Conservation (phyloP, 2,888 invertebrate species). For the Temnothorax unifasciatus region DNA sequence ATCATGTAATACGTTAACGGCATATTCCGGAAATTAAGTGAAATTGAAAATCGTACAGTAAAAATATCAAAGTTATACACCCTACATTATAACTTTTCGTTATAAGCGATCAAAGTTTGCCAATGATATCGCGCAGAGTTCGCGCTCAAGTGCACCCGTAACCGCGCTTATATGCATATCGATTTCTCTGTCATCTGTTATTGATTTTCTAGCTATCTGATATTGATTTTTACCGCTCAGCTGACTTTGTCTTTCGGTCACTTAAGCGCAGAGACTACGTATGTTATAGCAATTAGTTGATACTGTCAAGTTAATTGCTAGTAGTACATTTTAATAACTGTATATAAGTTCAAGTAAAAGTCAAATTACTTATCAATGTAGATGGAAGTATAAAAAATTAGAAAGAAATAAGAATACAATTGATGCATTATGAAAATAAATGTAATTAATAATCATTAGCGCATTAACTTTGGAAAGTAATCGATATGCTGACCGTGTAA, state of each 20-base stretch:
- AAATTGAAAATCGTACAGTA: background rate
- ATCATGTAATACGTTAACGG: background rate
- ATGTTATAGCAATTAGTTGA: background rate
- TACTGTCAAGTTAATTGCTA: background rate
- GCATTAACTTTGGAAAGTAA: background rate
- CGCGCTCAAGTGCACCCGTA: background rate
- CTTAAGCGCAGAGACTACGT: background rate
- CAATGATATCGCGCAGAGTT: background rate
- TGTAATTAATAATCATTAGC: background rate
- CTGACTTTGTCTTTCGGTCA: background rate
- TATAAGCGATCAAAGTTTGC: background rate
- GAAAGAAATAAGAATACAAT: background rate
- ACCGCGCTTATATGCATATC: background rate
- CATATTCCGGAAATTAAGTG: background rate
- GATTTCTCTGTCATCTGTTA: background rate
- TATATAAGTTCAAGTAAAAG: background rate
- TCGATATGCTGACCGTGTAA: background rate
- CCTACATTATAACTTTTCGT: background rate
- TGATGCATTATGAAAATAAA: background rate
- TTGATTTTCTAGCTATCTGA: background rate
- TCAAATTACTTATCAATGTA: background rate
- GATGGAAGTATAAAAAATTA: constrained; percentile 1
- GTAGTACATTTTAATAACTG: background rate
- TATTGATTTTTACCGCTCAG: background rate
- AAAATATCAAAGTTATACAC: background rate